Evolutionary conservation across 1,140 invertebrate genomes (phyloP), one percentile per base, ranked within the genome.

Genomic region (Tetramorium alpestre): DNA sequence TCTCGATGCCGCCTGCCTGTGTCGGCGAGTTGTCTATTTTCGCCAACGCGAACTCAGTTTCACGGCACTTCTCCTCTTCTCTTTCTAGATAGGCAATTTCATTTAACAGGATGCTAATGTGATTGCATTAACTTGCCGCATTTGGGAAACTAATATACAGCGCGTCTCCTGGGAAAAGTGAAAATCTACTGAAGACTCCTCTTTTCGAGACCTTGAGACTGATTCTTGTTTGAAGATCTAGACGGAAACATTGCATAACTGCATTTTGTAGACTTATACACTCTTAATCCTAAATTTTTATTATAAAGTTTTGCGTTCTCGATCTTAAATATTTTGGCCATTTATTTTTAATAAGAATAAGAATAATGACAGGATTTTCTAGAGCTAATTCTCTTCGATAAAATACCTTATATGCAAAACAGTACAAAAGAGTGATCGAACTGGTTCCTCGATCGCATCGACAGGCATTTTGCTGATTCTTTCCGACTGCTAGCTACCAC

Each of bases 31-130:
- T 67, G 67, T 33, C 76, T 75, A 64, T 85, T 73, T 54, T 85
- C 60, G 4, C 5, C 58, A 22, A 41, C 49, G 51, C 56, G 16
- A 22, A 41, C 28, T 47, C 49, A 13, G 11, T 47, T 28, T 44
- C 54, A 28, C 54, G 10, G 22, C 33, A 10, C 67, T 51, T 38
- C 51, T 22, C 11, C 22, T 28, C 62, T 13, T 47, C 33, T 78
- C 44, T 49, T 22, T 22, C 64, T 41, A 33, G 44, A 18, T 60
- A 33, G 85, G 62, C 72, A 56, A 78, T 85, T 84, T 33, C 47
- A 51, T 70, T 69, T 72, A 80, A 80, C 62, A 44, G 22, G 25
- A 85, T 78, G 47, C 62, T 78, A 85, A 78, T 51, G 80, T 47
- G 54, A 82, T 84, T 73, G 41, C 44, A 47, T 73, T 84, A 84